Conservation (phyloP, 2,113 vertebrate species). For the Cyprinus carpio region DNA sequence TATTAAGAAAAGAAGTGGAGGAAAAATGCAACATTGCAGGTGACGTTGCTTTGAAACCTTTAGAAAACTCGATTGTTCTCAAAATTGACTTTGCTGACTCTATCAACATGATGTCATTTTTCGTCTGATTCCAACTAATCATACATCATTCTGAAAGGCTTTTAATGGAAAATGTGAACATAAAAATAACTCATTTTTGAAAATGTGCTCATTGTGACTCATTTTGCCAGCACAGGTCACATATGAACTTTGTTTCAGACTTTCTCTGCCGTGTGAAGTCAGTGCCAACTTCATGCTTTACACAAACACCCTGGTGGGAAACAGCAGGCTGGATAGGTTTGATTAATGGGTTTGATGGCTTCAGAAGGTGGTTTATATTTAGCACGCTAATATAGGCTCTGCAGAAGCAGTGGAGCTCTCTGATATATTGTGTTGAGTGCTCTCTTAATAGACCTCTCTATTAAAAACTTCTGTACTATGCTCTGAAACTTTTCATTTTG, state of each 20-base stretch:
- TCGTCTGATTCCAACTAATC: too few relatives aligned
- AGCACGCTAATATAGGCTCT: conserved; percentile 15
- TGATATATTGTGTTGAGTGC: conserved; percentile 12
- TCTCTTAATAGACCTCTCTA: background rate
- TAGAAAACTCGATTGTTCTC: too few relatives aligned
- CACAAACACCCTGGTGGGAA: conserved; percentile 1
- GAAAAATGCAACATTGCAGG: too few relatives aligned
- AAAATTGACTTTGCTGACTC: too few relatives aligned
- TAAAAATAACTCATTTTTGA: too few relatives aligned
- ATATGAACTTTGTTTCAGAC: background rate
- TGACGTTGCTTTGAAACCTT: too few relatives aligned
- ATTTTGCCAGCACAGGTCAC: too few relatives aligned
- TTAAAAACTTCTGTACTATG: background rate
- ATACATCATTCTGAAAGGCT: too few relatives aligned
- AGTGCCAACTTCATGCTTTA: background rate
- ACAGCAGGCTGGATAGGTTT: conserved; percentile 2
- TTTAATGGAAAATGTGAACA: too few relatives aligned
- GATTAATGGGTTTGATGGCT: conserved; percentile 19
- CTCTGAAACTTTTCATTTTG: background rate
- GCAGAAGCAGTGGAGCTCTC: background rate
- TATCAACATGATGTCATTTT: too few relatives aligned
- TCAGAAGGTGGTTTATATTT: conserved; percentile 9
- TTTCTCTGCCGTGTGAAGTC: background rate
- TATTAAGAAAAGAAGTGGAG: too few relatives aligned
- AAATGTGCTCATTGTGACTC: too few relatives aligned